Base-by-base conservation (phyloP, 2,797 vertebrate genomes). In the Pseudochaenichthys georgianus region DNA sequence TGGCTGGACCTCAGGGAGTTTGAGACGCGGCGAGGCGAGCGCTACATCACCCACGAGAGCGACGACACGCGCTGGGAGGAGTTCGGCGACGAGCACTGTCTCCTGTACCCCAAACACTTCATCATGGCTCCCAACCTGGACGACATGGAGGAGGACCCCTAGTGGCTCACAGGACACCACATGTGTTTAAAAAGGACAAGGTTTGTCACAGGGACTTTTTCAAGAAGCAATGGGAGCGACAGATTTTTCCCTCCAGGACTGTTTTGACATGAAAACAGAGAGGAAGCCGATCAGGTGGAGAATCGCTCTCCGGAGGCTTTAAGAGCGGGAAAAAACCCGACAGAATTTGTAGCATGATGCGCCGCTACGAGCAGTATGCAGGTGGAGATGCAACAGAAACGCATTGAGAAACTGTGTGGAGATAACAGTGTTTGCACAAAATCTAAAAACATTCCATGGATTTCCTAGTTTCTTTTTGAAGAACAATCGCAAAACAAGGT, bases 131-230 rank as follows among this genome's bases (percentile, higher is more conserved):
- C 97, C 50, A 99, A 98, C 87, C 95, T 97, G 70, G 98, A 99
- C n/a, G 98, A 99, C 92, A 99, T 99, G 96, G 98, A 99, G 65
- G 98, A 99, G 93, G 98, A 98, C 93, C 98, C 97, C 88, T 99
- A 97, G 93, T 75, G 84, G 81, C 74, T 5, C 4, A 6, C 41
- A 62, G 64, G 62, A 47, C 82, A 73, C 50, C 45, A 52, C 65
- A 68, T 41, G 65, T 70, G 61, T 75, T 41, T 9, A 61, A 60
- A 23, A 62, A 66, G 48, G 64, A 82, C 21, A 21, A 62, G 63
- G 61, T 52, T 52, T 73, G 77, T 77, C 72, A 28, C 59, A 58
- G 74, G 73, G 86, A 90, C 81, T 70, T 86, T 85, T 81, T 55
- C 65, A 13, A 3, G 64, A 74, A 79, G 87, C 84, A 83, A 83